Conservation (phyloP, 2,888 invertebrate species). For the Lydus trimaculatus region DNA sequence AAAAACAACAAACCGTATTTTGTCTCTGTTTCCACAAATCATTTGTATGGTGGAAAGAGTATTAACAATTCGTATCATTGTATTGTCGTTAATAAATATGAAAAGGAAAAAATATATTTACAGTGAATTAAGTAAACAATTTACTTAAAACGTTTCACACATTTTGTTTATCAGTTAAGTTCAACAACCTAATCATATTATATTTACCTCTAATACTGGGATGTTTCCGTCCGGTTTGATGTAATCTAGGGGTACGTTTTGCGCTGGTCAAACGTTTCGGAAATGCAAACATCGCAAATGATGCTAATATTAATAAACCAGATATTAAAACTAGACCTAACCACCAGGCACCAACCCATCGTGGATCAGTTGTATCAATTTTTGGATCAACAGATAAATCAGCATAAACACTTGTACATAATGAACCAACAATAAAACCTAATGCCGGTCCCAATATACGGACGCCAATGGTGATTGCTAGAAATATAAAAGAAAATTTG, state of each 20-base stretch:
- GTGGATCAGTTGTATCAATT: slow-evolving; percentile 79
- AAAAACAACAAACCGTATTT: background rate
- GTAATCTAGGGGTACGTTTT: slow-evolving; percentile 57
- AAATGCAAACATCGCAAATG: slow-evolving; percentile 90
- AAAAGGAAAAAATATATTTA: slow-evolving; percentile 22
- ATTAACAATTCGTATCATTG: slow-evolving; percentile 12
- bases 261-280: slow-evolving; percentile 75
- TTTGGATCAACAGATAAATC: slow-evolving; percentile 77
- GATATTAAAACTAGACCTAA: slow-evolving; percentile 88
- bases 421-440: slow-evolving; percentile 88
- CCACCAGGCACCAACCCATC: slow-evolving; percentile 99
- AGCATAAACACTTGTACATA: slow-evolving; percentile 88
- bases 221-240: slow-evolving; percentile 57
- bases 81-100: slow-evolving; percentile 7
- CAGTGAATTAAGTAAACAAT: slow-evolving; percentile 25
- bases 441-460: slow-evolving; percentile 89
- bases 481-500: slow-evolving; percentile 36
- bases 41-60: background rate
- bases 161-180: slow-evolving; percentile 10
- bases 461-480: slow-evolving; percentile 92
- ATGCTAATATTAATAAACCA: slow-evolving; percentile 80
- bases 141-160: slow-evolving; percentile 20
- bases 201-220: slow-evolving; percentile 61
- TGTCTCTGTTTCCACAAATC: background rate
- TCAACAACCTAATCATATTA: slow-evolving; percentile 13